Conservation (phyloP, 2,888 invertebrate species). For the Tipula confusa region DNA sequence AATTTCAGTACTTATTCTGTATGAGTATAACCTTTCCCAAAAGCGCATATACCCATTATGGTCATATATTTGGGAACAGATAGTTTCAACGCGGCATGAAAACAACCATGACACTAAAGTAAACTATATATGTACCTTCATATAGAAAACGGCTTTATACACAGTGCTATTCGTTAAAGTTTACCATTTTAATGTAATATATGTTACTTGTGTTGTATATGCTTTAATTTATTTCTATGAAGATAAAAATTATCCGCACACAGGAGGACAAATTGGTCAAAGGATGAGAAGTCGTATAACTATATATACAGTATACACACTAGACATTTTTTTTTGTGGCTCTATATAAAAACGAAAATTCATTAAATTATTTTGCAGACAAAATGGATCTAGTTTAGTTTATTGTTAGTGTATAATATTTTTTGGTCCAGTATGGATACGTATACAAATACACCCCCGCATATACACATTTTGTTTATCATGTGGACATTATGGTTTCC, state of each 20-base stretch:
- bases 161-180: not conserved
- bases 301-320: no score
- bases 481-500: constrained; percentile 3
- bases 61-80: not conserved
- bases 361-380: constrained; percentile 1
- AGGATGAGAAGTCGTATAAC: not conserved
- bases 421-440: not conserved
- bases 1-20: not conserved
- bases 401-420: constrained; percentile 1
- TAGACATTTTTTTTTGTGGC: not conserved
- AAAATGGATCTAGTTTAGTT: not conserved
- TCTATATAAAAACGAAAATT: not conserved
- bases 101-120: not conserved
- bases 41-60: not conserved
- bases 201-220: not conserved
- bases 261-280: not conserved
- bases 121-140: not conserved
- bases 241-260: not conserved
- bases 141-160: not conserved
- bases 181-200: not conserved
- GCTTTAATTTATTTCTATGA: not conserved
- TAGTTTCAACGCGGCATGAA: not conserved
- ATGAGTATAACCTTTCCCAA: not conserved
- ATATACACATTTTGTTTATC: not conserved
- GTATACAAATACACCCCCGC: not conserved